Base-by-base conservation (phyloP, 2,888 invertebrate genomes). In the Phengaris arion region DNA sequence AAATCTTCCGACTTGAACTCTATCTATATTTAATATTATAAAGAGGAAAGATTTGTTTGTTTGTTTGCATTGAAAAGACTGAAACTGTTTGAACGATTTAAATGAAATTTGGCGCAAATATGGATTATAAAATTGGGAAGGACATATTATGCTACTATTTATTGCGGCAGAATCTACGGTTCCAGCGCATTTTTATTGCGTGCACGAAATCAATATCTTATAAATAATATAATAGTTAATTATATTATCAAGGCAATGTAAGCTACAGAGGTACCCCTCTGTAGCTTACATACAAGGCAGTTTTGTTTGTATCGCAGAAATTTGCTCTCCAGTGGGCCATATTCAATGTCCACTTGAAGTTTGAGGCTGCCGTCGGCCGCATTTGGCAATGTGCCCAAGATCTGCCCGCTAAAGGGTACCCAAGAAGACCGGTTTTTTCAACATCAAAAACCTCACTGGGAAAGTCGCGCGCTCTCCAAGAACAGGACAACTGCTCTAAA, bases 321-420 rank as follows among this genome's bases (percentile, higher is more conserved):
- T 12, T 22, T 22, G 35, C 12, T 12, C 5, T 64, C 12, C 35
- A 15, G 12, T 64, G 6, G 35, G 12, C 35, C 35, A 64, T 35
- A 35, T 64, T 64, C 35, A 35, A 35, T 35, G 64, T 64, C 64
- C 64, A 64, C 64, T 64, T 10, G 12, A 64, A 12, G 35, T 35
- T 35, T 64, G 64, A 35, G 64, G 12, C 35, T 12, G 64, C 64
- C 64, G 15, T 15, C 12, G 35, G 22, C 59, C 22, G 64, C 64
- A 64, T 45, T 64, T 64, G 64, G 64, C 64, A 45, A 35, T 64
- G 64, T 64, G 35, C 64, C 64, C 3, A 12, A 12, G 64, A 64
- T 64, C 12, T 45, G 13, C 35, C 35, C 22, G 64, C 2, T 13
- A 64, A 64, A 64, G 13, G 64, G 64, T 35, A 12, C 45, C 64